These are phyloP conservation scores for Drosophila longiperda DNA, from an alignment of 2,888 invertebrate species.

Conservation along the genomic window DNA sequence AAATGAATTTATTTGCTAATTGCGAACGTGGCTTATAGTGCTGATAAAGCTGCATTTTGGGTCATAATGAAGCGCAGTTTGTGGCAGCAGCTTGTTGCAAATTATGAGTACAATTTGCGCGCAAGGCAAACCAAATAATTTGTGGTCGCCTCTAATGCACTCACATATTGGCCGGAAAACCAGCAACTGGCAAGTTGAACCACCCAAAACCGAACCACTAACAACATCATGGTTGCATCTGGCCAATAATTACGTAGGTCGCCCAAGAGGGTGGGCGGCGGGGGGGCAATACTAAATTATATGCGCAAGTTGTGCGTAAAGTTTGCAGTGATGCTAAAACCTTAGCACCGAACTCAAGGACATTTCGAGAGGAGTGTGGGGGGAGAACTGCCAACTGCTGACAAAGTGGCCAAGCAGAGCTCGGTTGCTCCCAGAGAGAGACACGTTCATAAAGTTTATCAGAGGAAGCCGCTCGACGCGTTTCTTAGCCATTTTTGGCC, in stretches of 20 bases:
- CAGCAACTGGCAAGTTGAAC: background rate
- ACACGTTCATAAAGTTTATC: slow-evolving; percentile 75
- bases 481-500: slow-evolving; percentile 38
- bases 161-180: slow-evolving; percentile 62
- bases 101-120: slow-evolving; percentile 75
- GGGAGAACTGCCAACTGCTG: slow-evolving; percentile 49
- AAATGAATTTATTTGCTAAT: slow-evolving; percentile 37
- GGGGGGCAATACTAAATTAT: slow-evolving; percentile 56
- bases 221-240: slow-evolving; percentile 37
- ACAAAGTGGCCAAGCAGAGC: slow-evolving; percentile 67
- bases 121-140: slow-evolving; percentile 74
- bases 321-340: slow-evolving; percentile 71
- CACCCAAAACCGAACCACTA: slow-evolving; percentile 22
- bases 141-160: slow-evolving; percentile 77
- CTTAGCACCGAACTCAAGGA: slow-evolving; percentile 74
- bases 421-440: background rate
- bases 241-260: slow-evolving; percentile 69
- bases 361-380: slow-evolving; percentile 5
- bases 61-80: slow-evolving; percentile 56
- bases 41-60: slow-evolving; percentile 58
- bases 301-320: slow-evolving; percentile 77
- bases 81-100: slow-evolving; percentile 45
- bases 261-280: slow-evolving; percentile 11
- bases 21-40: slow-evolving; percentile 27
- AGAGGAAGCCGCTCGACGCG: slow-evolving; percentile 72